Evolutionary conservation across 2,113 vertebrate genomes (phyloP).

Genomic region (Cavia aperea): DNA sequence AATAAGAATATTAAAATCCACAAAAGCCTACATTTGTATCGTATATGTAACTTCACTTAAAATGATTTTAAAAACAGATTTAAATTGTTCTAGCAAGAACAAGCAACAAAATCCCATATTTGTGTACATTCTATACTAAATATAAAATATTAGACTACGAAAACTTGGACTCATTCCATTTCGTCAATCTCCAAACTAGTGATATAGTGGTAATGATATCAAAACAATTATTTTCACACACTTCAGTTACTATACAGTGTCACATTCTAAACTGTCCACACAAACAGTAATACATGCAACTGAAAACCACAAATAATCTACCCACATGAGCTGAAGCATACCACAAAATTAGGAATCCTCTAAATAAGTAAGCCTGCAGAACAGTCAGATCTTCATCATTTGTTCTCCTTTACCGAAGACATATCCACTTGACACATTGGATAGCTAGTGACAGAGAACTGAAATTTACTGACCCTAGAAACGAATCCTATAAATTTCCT

Average conservation of each 20-base stretch:
- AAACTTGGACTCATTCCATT: background rate
- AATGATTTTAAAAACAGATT: background rate
- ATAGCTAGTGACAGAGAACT: background rate
- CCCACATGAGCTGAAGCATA: background rate
- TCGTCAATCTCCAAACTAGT: background rate
- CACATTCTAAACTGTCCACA: background rate
- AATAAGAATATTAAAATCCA: conserved; percentile 7
- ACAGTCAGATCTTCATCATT: background rate
- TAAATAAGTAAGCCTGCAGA: background rate
- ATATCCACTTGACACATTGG: background rate
- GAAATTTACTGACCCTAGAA: background rate
- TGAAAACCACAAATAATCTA: background rate
- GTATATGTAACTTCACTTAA: background rate
- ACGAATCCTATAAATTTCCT: background rate
- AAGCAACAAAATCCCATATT: background rate
- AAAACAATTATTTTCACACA: background rate
- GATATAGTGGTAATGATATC: background rate
- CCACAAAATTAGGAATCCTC: background rate
- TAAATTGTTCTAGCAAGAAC: background rate
- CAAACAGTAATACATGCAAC: background rate
- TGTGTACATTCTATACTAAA: background rate
- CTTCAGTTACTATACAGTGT: background rate
- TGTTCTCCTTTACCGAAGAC: background rate
- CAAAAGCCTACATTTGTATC: background rate
- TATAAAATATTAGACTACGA: background rate